Conservation (phyloP, 2,888 invertebrate species). For the Monopis laevigella region DNA sequence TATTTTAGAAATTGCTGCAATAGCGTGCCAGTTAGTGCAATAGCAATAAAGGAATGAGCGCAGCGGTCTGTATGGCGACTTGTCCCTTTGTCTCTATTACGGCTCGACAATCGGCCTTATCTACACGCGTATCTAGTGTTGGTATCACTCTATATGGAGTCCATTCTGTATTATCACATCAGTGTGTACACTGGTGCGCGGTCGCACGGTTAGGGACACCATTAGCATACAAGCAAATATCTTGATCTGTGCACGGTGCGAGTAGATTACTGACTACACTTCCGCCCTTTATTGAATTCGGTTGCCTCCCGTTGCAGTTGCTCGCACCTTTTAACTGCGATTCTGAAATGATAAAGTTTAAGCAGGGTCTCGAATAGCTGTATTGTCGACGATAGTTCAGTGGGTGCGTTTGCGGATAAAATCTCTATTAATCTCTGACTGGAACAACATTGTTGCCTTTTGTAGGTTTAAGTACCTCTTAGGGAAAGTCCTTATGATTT, state of each 20-base stretch:
- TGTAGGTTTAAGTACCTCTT: neutral
- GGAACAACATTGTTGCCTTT: neutral
- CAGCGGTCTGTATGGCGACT: slow-evolving; percentile 20
- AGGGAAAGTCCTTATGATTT: too few species aligned
- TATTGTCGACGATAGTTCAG: slow-evolving; percentile 6
- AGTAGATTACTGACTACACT: slow-evolving; percentile 35
- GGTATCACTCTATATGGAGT: slow-evolving; percentile 59
- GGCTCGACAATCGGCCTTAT: slow-evolving; percentile 42
- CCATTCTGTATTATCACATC: slow-evolving; percentile 60
- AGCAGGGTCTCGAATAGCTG: slow-evolving; percentile 4
- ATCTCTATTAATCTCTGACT: slow-evolving; percentile 1
- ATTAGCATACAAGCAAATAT: slow-evolving; percentile 65
- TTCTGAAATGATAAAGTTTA: slow-evolving; percentile 6
- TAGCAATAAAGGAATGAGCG: slow-evolving; percentile 1
- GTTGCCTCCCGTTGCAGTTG: slow-evolving; percentile 47
- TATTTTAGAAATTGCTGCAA: too few species aligned
- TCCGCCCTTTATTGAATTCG: slow-evolving; percentile 60
- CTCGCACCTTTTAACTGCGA: slow-evolving; percentile 7
- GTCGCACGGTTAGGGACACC: slow-evolving; percentile 54
- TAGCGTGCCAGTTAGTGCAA: too few species aligned
- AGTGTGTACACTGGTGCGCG: slow-evolving; percentile 34
- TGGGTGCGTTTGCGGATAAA: neutral
- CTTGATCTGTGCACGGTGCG: slow-evolving; percentile 47
- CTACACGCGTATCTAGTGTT: slow-evolving; percentile 56
- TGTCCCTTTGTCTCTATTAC: slow-evolving; percentile 60